Percentiles rank a stretch among this genome's conserved stretches.
Evolutionary conservation across 92 coral and sea anemone genomes (phyloP).

Genomic region (Chrysogorgia sp.): DNA sequence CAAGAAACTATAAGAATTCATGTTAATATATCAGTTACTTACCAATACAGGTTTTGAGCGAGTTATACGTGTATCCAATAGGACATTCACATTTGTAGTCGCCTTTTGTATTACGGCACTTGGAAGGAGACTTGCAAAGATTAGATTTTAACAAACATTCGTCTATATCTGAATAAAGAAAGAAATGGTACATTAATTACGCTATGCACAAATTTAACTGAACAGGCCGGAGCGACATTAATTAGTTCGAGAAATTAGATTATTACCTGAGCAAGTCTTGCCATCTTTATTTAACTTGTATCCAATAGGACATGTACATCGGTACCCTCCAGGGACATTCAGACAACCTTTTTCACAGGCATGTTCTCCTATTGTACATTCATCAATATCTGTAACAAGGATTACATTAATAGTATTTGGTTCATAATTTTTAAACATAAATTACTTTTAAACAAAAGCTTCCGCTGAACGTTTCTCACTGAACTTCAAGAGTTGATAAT

Average conservation of each 20-base stretch:
- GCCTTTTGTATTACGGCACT: conserved; percentile 89
- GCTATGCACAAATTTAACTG: too few relatives aligned
- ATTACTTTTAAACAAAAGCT: not conserved
- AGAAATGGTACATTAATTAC: not conserved
- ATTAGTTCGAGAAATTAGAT: not conserved
- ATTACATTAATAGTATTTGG: not conserved
- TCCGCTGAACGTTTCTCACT: not conserved
- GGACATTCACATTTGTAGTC: conserved; percentile 91
- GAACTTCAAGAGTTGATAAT: too few relatives aligned
- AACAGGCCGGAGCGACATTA: not conserved
- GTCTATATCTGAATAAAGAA: conserved; percentile 70
- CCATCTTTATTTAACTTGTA: conserved; percentile 82
- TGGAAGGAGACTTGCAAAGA: conserved; percentile 86
- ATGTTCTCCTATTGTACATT: conserved; percentile 82
- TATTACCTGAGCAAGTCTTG: conserved; percentile 90
- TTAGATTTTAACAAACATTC: conserved; percentile 95
- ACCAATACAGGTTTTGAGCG: conserved; percentile 84
- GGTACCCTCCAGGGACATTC: conserved; percentile 90
- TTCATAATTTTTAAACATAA: too few relatives aligned
- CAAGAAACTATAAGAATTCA: too few relatives aligned
- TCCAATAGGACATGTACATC: conserved; percentile 91
- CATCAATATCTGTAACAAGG: conserved; percentile 72
- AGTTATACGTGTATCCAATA: conserved; percentile 78
- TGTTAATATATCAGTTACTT: too few relatives aligned
- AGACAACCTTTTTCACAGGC: conserved; percentile 86